Conservation (phyloP, 2,888 invertebrate species). For the Heterodera filipjevi region DNA sequence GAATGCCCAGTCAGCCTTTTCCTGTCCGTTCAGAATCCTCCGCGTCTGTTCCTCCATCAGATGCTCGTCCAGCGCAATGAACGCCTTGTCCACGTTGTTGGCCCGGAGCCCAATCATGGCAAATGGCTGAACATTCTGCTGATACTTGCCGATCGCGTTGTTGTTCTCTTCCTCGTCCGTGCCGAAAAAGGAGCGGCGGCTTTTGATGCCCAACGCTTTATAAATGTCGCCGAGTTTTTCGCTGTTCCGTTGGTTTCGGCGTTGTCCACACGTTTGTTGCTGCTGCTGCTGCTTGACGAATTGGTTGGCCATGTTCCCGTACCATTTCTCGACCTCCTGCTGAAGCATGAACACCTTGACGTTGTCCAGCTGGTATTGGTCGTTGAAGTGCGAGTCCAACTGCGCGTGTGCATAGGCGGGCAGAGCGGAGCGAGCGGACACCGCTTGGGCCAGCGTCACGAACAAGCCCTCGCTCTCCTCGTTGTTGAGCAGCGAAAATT, state of each 20-base stretch:
- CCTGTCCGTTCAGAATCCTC: constrained; percentile 6
- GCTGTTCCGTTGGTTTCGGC: constrained; percentile 16
- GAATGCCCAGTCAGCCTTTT: constrained; percentile 33
- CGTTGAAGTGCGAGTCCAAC: constrained; percentile 35
- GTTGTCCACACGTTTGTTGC: constrained; percentile 36
- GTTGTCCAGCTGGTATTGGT: constrained; percentile 33
- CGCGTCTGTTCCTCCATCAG: constrained; percentile 39
- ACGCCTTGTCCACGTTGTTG: constrained; percentile 50
- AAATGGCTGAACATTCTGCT: constrained; percentile 22
- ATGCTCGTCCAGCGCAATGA: constrained; percentile 54
- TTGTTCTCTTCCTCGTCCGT: constrained; percentile 19
- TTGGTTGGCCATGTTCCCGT: constrained; percentile 26
- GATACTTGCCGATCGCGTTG: background rate
- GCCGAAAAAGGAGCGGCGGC: constrained; percentile 41
- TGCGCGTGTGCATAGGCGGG: constrained; percentile 16
- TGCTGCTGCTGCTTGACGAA: constrained; percentile 15
- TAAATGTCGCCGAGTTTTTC: constrained; percentile 40
- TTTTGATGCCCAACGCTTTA: constrained; percentile 48
- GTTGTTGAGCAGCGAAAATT: constrained; percentile 42
- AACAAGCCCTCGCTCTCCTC: constrained; percentile 43
- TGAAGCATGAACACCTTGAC: constrained; percentile 45
- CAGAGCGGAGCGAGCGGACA: constrained; percentile 42
- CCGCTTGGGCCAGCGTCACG: constrained; percentile 48
- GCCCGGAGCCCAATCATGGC: constrained; percentile 20
- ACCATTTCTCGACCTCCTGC: constrained; percentile 44